Evolutionary conservation across 2,888 invertebrate species (phyloP).

Genomic region (Pteria penguin): DNA sequence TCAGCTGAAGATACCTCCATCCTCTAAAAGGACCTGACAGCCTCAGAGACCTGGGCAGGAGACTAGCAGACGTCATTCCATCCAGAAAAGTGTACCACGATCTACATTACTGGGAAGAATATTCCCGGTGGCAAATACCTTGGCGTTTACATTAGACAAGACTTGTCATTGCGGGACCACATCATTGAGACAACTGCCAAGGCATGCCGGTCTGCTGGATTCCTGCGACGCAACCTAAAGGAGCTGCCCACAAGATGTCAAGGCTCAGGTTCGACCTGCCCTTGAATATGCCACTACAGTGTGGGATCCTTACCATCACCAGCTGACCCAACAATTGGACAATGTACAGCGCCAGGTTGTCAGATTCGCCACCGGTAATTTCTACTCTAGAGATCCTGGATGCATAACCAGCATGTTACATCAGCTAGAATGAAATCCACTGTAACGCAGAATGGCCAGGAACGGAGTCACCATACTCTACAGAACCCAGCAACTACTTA

Average conservation of each 20-base stretch:
- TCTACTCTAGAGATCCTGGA: too few species aligned
- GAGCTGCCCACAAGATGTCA: constrained; percentile 1
- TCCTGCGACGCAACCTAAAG: constrained; percentile 7
- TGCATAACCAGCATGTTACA: too few species aligned
- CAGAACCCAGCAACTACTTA: too few species aligned
- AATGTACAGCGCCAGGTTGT: too few species aligned
- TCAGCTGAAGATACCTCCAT: neutral
- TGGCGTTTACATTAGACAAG: neutral
- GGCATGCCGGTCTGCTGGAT: constrained; percentile 2
- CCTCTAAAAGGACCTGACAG: neutral
- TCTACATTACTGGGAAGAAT: neutral
- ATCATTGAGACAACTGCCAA: neutral
- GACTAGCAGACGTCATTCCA: too few species aligned
- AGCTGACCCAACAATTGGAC: neutral
- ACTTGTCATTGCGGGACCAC: neutral
- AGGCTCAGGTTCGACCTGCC: constrained; percentile 1
- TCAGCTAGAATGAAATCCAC: too few species aligned
- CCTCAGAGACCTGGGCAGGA: neutral
- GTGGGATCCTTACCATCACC: neutral
- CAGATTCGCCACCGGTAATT: too few species aligned
- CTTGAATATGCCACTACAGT: constrained; percentile 7
- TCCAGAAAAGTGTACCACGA: too few species aligned
- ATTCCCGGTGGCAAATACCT: neutral
- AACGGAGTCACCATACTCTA: too few species aligned
- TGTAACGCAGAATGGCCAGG: too few species aligned